Conservation (phyloP, 1,140 invertebrate species). For the Heliconius congener region DNA sequence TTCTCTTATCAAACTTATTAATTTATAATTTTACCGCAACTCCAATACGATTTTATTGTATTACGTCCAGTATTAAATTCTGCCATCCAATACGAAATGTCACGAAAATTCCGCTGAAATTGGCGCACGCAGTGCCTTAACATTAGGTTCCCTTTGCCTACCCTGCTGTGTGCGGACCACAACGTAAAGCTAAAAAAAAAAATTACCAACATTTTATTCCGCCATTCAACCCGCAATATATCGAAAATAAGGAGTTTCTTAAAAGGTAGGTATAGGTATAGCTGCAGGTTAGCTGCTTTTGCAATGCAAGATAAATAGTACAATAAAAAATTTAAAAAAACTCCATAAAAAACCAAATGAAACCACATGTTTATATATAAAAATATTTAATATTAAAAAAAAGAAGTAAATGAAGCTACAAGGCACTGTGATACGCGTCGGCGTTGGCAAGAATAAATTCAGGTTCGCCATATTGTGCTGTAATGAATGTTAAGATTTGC, state of each 20-base stretch:
- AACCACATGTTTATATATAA: background rate
- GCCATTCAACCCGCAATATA: background rate
- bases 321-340: too few relatives aligned
- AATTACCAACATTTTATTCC: too few relatives aligned
- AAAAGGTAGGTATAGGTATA: too few relatives aligned
- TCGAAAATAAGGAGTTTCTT: too few relatives aligned
- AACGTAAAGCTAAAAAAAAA: background rate
- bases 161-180: background rate
- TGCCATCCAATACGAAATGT: background rate
- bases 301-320: too few relatives aligned
- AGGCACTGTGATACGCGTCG: constrained; percentile 45
- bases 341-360: background rate
- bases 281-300: too few relatives aligned
- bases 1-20: too few relatives aligned
- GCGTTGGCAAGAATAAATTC: constrained; percentile 72
- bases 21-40: too few relatives aligned
- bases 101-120: background rate
- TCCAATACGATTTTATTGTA: too few relatives aligned
- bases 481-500: constrained; percentile 80
- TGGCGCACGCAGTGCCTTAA: background rate
- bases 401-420: constrained; percentile 22
- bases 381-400: constrained; percentile 9
- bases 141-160: background rate
- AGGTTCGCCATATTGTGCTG: constrained; percentile 72
- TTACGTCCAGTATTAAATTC: too few relatives aligned